Evolutionary conservation across 2,113 vertebrate species (phyloP).

Genomic region (Rhombomys opimus): DNA sequence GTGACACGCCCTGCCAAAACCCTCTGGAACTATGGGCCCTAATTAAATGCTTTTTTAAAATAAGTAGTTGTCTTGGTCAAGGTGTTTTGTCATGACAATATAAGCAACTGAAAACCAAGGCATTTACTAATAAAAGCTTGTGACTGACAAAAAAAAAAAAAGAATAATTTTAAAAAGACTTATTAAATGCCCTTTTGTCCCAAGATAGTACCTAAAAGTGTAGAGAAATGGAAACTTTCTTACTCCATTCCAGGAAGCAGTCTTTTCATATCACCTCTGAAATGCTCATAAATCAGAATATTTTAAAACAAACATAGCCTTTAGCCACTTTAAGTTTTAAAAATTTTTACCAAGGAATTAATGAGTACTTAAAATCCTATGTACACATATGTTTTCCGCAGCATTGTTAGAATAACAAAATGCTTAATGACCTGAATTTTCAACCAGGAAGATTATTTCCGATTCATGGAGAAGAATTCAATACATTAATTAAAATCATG

Average conservation of each 20-base stretch:
- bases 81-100: neutral
- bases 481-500: neutral
- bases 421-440: slow-evolving; percentile 27
- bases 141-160: neutral
- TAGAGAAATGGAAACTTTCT: neutral
- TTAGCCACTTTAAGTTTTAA: slow-evolving; percentile 27
- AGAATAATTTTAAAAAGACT: neutral
- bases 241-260: neutral
- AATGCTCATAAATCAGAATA: slow-evolving; percentile 1
- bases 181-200: neutral
- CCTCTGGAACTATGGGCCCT: neutral
- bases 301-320: neutral
- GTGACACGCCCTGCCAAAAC: neutral
- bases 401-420: slow-evolving; percentile 9
- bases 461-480: neutral
- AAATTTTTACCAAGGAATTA: slow-evolving; percentile 12
- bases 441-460: neutral
- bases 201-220: neutral
- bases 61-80: too few relatives aligned
- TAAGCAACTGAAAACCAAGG: neutral
- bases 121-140: neutral
- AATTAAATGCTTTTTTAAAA: neutral
- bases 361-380: neutral
- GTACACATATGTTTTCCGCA: neutral
- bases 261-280: neutral